phyloP scores from a whole-genome alignment of 1,140 invertebrate species.

The Cataglyphis hispanica region DNA sequence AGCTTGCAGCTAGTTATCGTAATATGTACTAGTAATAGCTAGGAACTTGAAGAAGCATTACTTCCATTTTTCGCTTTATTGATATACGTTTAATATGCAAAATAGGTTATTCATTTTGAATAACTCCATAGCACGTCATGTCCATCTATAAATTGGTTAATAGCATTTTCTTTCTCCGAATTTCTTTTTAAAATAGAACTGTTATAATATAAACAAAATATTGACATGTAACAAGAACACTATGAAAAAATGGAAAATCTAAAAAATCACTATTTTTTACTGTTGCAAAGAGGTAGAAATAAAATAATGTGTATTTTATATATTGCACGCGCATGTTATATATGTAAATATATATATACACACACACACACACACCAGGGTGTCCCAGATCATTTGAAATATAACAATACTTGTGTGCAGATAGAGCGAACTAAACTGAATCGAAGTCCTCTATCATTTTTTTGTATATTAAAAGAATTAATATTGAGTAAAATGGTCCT shows the following conservation, averaged over 20 bases:
- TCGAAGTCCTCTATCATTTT: no score
- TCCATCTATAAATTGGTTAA: constrained; percentile 44
- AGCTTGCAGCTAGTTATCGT: constrained; percentile 71
- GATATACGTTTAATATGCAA: constrained; percentile 60
- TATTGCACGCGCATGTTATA: not conserved
- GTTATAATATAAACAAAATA: constrained; percentile 60
- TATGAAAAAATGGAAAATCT: constrained; percentile 39
- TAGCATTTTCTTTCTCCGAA: constrained; percentile 71
- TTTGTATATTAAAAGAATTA: no score
- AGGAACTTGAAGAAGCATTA: constrained; percentile 85
- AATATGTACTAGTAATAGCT: constrained; percentile 81
- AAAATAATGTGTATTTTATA: constrained; percentile 8
- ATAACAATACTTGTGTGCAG: no score
- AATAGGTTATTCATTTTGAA: constrained; percentile 61
- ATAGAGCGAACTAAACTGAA: no score
- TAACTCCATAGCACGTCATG: constrained; percentile 48
- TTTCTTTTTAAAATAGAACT: constrained; percentile 55
- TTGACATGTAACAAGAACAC: constrained; percentile 54
- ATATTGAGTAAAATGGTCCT: no score
- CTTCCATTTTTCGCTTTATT: constrained; percentile 65
- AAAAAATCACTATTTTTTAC: constrained; percentile 56
- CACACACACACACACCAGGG: no score
- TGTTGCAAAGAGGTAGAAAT: constrained; percentile 61
- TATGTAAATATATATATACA: not conserved
- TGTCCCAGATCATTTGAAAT: no score